Evolutionary conservation across 2,888 invertebrate species (phyloP), one percentile per base, ranked within the genome.

Genomic region (Eurois occulta): DNA sequence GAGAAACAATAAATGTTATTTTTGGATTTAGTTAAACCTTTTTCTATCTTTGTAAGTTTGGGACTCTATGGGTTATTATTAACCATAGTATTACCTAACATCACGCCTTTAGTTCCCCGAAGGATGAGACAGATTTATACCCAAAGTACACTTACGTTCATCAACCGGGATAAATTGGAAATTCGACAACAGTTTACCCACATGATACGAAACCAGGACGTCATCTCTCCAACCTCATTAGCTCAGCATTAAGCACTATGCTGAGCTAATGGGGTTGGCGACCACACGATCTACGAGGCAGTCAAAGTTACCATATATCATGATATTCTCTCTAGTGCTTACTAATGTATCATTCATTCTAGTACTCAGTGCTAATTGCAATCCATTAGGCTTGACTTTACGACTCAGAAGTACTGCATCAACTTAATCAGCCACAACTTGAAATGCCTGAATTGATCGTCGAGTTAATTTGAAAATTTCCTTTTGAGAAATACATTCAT

Each of bases 301-400:
- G 11, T 55, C 24, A 35, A 24, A 35, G 8, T 64, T 24, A 71
- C 48, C 28, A 48, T 41, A 52, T 32, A 13, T 48, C 13, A 46
- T n/a, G 32, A 62, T 13, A 38, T 46, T 28, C n/a, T 28, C 5
- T 58, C 18, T 4, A 16, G 38, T 18, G 18, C 16, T 28, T 18
- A 18, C 38, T 21, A 6, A 72, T 75, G n/a, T 21, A 46, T 46
- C 46, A 62, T 75, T 75, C 11, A 46, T 46, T 38, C 5, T 4
- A 28, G 38, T 38, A 32, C n/a, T 32, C 4, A 48, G 41, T 32
- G 32, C 38, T 75, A 48, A 38, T 75, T 75, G 21, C 62, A 48
- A 41, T 41, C 16, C 32, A 32, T 41, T 75, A 48, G 48, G 11
- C 28, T 60, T 46, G 16, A 32, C 32, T 28, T 28, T n/a, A n/a